Conservation (phyloP, 2,888 invertebrate genomes). For the Poecilobothrus nobilitatus region DNA sequence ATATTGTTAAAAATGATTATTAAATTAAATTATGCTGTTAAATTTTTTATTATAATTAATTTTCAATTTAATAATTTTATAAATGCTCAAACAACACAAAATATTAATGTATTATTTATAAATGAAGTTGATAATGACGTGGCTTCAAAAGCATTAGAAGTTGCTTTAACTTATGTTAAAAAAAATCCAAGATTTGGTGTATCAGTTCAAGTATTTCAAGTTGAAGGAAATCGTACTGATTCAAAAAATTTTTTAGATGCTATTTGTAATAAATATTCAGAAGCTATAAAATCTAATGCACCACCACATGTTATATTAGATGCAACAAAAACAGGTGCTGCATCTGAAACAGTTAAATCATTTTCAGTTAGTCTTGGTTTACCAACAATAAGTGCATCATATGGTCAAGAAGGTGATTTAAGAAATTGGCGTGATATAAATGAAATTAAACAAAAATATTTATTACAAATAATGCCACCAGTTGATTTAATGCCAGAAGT, state of each 20-base stretch:
- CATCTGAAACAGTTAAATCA: slow-evolving; percentile 77
- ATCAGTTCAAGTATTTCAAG: slow-evolving; percentile 47
- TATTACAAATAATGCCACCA: slow-evolving; percentile 68
- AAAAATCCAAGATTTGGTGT: slow-evolving; percentile 60
- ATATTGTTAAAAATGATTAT: background rate
- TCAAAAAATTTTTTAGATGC: slow-evolving; percentile 61
- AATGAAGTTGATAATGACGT: slow-evolving; percentile 66
- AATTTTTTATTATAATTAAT: background rate
- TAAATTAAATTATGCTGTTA: background rate
- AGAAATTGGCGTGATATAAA: slow-evolving; percentile 72
- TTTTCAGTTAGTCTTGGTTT: slow-evolving; percentile 69
- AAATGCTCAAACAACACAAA: slow-evolving; percentile 56
- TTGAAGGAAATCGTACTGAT: slow-evolving; percentile 63
- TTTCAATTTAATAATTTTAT: slow-evolving; percentile 7
- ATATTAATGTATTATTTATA: slow-evolving; percentile 62
- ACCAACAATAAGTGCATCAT: slow-evolving; percentile 78
- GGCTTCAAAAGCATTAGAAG: slow-evolving; percentile 62
- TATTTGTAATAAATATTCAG: slow-evolving; percentile 65
- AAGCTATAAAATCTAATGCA: slow-evolving; percentile 54
- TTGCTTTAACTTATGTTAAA: slow-evolving; percentile 60
- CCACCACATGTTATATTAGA: slow-evolving; percentile 74
- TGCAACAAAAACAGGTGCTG: slow-evolving; percentile 69
- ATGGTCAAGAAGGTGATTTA: slow-evolving; percentile 75
- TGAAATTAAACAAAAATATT: slow-evolving; percentile 60
- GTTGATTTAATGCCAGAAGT: slow-evolving; percentile 77